These are phyloP conservation scores for Cremastinae sp. DNA, from an alignment of 2,888 invertebrate genomes.

Conservation along the genomic window DNA sequence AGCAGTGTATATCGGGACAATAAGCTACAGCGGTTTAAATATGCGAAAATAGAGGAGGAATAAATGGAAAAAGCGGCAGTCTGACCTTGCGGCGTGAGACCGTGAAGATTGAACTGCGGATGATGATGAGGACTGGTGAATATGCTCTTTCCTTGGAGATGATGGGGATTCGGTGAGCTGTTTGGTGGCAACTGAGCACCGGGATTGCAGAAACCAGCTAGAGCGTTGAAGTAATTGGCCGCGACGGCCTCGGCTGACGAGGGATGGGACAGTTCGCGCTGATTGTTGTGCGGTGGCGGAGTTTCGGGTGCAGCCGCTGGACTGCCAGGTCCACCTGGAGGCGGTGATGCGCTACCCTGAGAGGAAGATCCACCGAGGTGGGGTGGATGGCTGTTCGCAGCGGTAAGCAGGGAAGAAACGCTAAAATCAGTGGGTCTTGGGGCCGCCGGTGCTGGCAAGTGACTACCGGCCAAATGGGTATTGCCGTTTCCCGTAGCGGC, in stretches of 20 bases:
- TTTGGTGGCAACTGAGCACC: slow-evolving; percentile 81
- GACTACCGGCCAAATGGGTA: slow-evolving; percentile 85
- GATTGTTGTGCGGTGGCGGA: slow-evolving; percentile 77
- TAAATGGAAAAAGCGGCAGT: not conserved
- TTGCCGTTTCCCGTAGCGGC: slow-evolving; percentile 63
- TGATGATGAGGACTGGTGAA: slow-evolving; percentile 76
- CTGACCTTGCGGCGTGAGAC: slow-evolving; percentile 77
- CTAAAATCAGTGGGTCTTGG: slow-evolving; percentile 96
- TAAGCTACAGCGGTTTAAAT: too few species aligned
- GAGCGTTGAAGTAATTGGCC: slow-evolving; percentile 84
- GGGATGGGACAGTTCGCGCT: slow-evolving; percentile 75
- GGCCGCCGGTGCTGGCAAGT: slow-evolving; percentile 93
- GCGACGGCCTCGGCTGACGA: slow-evolving; percentile 77
- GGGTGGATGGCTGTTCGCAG: slow-evolving; percentile 81
- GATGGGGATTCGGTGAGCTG: slow-evolving; percentile 81
- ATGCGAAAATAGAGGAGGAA: not conserved
- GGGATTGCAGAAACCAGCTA: slow-evolving; percentile 84
- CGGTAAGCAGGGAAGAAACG: slow-evolving; percentile 94
- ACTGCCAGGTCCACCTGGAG: slow-evolving; percentile 76
- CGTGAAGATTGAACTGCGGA: slow-evolving; percentile 77
- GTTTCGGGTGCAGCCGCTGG: slow-evolving; percentile 75
- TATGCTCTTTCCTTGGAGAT: slow-evolving; percentile 74
- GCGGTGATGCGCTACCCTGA: slow-evolving; percentile 78
- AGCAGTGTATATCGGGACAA: not conserved
- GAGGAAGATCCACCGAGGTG: slow-evolving; percentile 78